Base-by-base conservation (phyloP, 2,888 invertebrate species). In the Drosophila imparisetae region DNA sequence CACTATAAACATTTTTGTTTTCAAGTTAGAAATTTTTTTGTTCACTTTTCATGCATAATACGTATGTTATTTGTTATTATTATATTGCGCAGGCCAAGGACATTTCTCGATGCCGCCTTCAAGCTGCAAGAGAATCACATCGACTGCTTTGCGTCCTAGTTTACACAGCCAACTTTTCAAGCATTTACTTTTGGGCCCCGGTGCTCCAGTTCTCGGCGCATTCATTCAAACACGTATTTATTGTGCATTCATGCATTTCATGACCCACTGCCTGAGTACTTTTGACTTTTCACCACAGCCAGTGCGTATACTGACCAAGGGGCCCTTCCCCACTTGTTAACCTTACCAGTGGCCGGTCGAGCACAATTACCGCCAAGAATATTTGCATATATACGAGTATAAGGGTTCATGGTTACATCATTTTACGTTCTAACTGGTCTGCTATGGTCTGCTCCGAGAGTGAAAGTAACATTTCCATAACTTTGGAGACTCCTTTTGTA, bases 171-270 rank as follows among this genome's bases (percentile, higher is more conserved):
- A 81, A 81, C 79, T 78, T 84, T 76, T 67, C 59, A 73, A 54
- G 61, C 70, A 73, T 81, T 78, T 70, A 73, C 66, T 70, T 79
- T 68, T 53, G 61, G 61, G 45, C 54, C 58, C 54, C 59, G 21
- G 49, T 63, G 67, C 30, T 42, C 48, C 58, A 36, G 57, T 53
- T 69, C 49, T 45, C 32, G 24, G 66, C 66, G 72, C 81, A 75
- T 84, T 81, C 79, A 83, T 66, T 80, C 77, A 83, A 74, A 80
- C 66, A 66, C 78, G 66, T 66, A 78, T 81, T 83, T 78, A 63
- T 67, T 81, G 80, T 58, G 83, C 83, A 81, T 83, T 83, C 78
- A 80, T 71, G 71, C 78, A 64, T 72, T 81, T 81, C 67, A 83
- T 81, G 83, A 66, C 72, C 78, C 78, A 72, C 66, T 57, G 70